Evolutionary conservation across 2,888 invertebrate species (phyloP).

Genomic region (Eucera pruinosa): DNA sequence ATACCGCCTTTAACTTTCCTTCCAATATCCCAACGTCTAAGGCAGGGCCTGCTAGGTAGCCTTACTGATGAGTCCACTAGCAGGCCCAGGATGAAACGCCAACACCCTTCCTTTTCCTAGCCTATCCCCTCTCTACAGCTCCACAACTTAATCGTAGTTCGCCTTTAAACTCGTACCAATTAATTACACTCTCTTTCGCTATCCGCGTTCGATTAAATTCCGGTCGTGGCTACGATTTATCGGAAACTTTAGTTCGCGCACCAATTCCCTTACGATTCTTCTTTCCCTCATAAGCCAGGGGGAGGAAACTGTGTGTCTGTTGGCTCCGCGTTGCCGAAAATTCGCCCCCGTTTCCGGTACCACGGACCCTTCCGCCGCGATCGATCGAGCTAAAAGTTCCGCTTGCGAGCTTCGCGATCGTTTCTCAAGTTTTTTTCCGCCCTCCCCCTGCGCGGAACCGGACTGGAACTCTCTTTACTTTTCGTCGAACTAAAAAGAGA

Average conservation of each 20-base stretch:
- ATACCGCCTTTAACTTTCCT: too few relatives aligned
- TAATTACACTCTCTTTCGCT: slow-evolving; percentile 45
- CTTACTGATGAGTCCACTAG: too few relatives aligned
- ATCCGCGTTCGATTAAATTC: slow-evolving; percentile 39
- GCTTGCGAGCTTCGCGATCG: slow-evolving; percentile 17
- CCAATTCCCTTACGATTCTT: slow-evolving; percentile 39
- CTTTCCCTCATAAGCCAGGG: neutral
- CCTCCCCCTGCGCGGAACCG: too few relatives aligned
- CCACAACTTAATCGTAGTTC: slow-evolving; percentile 50
- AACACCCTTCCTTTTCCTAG: too few relatives aligned
- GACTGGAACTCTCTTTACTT: neutral
- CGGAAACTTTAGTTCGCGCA: slow-evolving; percentile 57
- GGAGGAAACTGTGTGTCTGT: slow-evolving; percentile 37
- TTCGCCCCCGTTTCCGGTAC: neutral
- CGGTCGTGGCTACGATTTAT: slow-evolving; percentile 51
- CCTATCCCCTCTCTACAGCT: too few relatives aligned
- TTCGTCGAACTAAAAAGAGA: neutral
- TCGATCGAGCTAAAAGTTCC: slow-evolving; percentile 37
- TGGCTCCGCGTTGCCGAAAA: slow-evolving; percentile 13
- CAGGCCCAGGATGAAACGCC: too few relatives aligned
- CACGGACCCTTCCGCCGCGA: neutral
- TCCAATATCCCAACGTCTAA: too few relatives aligned
- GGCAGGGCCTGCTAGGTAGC: too few relatives aligned
- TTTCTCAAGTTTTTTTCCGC: slow-evolving; percentile 24
- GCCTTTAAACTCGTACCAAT: slow-evolving; percentile 56